phyloP scores from a whole-genome alignment of 2,888 invertebrate genomes.

The Lepidonotus clava region DNA sequence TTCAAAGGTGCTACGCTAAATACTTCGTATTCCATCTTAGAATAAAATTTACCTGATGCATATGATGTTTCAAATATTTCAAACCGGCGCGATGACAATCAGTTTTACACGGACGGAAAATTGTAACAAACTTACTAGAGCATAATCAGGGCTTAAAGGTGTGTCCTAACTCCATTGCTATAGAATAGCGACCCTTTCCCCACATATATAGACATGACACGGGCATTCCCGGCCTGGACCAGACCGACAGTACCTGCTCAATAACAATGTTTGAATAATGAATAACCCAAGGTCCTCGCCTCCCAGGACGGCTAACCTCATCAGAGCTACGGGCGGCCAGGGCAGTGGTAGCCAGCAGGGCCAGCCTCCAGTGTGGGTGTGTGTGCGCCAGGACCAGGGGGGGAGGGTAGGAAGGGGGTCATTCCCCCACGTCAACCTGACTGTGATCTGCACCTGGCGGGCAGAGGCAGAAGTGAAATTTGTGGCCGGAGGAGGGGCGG shows the following conservation, averaged over 20 bases:
- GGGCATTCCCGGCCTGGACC: no score
- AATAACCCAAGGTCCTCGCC: neutral
- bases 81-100: no score
- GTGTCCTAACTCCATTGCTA: no score
- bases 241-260: neutral
- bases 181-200: no score
- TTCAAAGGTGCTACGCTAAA: no score
- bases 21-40: no score
- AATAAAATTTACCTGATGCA: no score
- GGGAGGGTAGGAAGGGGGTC: neutral
- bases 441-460: neutral
- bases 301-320: slow-evolving; percentile 15
- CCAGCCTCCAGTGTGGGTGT: neutral
- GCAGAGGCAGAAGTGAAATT: slow-evolving; percentile 8
- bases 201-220: no score
- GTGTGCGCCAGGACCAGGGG: neutral
- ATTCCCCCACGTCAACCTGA: neutral
- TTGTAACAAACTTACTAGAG: no score
- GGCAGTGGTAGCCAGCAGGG: neutral
- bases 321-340: neutral
- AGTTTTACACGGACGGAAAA: no score
- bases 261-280: slow-evolving; percentile 30
- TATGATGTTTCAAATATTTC: no score
- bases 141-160: no score
- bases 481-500: slow-evolving; percentile 34